A percentile compares a stretch with the other conserved stretches of the same genome.
Evolutionary conservation across 2,888 invertebrate genomes (phyloP).

Genomic region (Aethes cnicana): DNA sequence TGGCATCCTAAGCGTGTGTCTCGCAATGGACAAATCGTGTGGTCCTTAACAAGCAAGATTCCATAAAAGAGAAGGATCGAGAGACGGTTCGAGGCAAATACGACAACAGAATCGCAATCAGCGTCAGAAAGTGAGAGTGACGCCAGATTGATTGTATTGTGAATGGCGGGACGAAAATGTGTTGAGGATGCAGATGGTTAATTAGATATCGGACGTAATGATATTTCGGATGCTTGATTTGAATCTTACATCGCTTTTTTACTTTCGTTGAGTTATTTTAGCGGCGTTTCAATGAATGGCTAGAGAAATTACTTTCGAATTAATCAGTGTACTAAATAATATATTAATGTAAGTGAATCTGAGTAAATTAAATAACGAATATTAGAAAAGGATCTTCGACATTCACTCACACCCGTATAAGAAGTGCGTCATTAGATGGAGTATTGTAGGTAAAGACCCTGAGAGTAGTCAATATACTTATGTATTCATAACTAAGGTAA

Average conservation of each 20-base stretch:
- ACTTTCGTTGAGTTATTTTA: neutral
- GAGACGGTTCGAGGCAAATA: conserved; percentile 6
- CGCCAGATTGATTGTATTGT: conserved; percentile 20
- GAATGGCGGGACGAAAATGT: conserved; percentile 37
- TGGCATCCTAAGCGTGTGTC: conserved; percentile 31
- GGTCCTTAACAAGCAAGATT: neutral
- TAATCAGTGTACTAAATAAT: too few species aligned
- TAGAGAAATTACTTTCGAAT: too few species aligned
- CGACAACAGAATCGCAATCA: conserved; percentile 50
- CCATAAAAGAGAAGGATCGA: neutral
- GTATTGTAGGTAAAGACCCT: too few species aligned
- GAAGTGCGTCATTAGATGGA: too few species aligned
- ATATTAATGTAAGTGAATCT: too few species aligned
- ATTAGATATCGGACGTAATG: conserved; percentile 25
- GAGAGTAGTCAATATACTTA: too few species aligned
- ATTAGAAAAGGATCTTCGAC: too few species aligned
- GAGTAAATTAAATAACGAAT: too few species aligned
- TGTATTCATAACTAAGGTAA: too few species aligned
- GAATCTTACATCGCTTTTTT: neutral
- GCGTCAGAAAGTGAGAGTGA: conserved; percentile 62
- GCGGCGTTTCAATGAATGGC: too few species aligned
- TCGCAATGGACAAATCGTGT: neutral
- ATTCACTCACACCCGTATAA: too few species aligned
- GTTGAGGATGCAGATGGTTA: conserved; percentile 40
- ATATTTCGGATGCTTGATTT: conserved; percentile 17